Evolutionary conservation across 2,888 invertebrate genomes (phyloP).

Genomic region (Ophion ellenae): DNA sequence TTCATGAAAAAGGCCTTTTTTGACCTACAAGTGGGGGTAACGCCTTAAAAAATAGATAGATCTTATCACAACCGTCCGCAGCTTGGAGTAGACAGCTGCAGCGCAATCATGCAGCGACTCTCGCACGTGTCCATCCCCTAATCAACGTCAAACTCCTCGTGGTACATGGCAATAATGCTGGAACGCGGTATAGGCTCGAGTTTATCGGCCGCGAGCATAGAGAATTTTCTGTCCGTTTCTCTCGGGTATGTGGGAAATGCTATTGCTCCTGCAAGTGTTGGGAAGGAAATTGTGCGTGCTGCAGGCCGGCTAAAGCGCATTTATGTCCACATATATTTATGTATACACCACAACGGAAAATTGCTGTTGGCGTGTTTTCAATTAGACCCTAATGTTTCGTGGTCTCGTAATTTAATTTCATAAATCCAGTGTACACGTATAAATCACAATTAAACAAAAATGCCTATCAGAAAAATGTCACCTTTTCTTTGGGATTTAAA

Average conservation of each 20-base stretch:
- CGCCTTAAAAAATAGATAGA: background rate
- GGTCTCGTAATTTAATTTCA: background rate
- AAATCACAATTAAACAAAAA: background rate
- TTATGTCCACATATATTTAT: background rate
- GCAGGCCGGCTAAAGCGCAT: background rate
- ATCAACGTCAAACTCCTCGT: background rate
- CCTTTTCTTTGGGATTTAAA: background rate
- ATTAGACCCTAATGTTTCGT: background rate
- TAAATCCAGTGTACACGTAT: background rate
- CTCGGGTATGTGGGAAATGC: slow-evolving; percentile 20
- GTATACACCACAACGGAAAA: slow-evolving; percentile 11
- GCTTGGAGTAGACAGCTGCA: background rate
- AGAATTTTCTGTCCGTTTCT: background rate
- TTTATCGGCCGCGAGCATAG: slow-evolving; percentile 1
- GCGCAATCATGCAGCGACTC: background rate
- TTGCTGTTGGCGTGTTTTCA: background rate
- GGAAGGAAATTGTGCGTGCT: slow-evolving; percentile 24
- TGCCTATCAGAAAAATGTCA: background rate
- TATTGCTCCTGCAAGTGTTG: slow-evolving; percentile 17
- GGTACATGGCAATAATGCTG: slow-evolving; percentile 12
- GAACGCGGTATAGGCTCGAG: background rate
- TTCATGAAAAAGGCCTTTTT: too few relatives aligned
- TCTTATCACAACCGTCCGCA: background rate
- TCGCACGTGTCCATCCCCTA: background rate
- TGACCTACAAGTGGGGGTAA: too few relatives aligned